phyloP scores from a whole-genome alignment of 1,140 invertebrate species.

The Drosophila prosaltans region DNA sequence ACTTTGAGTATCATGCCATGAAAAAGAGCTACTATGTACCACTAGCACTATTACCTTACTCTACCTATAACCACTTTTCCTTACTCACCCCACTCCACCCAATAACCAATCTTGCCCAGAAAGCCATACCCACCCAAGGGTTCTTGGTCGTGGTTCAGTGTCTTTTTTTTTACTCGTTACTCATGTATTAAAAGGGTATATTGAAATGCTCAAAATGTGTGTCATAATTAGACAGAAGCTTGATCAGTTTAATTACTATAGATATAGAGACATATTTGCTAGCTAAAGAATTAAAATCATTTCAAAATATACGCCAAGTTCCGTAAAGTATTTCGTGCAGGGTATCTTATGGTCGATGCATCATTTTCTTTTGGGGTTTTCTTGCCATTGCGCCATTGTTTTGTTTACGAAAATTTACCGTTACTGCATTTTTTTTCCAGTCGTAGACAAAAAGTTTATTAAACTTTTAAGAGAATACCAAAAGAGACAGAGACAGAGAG shows the following conservation, averaged over 20 bases:
- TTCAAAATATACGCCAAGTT: too few species aligned
- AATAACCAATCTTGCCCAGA: background rate
- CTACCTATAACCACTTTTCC: slow-evolving; percentile 1
- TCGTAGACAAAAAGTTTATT: slow-evolving; percentile 47
- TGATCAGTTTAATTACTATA: too few species aligned
- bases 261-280: too few species aligned
- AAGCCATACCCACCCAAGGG: background rate
- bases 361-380: background rate
- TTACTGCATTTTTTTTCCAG: slow-evolving; percentile 46
- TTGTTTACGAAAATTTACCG: slow-evolving; percentile 37
- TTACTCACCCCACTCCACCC: background rate
- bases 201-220: background rate
- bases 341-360: background rate
- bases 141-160: slow-evolving; percentile 7
- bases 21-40: slow-evolving; percentile 24
- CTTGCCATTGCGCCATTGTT: slow-evolving; percentile 50
- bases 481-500: background rate
- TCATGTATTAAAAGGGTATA: background rate
- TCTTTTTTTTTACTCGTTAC: background rate
- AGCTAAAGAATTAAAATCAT: too few species aligned
- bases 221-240: too few species aligned
- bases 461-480: slow-evolving; percentile 41
- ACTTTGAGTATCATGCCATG: slow-evolving; percentile 58
- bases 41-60: slow-evolving; percentile 33
- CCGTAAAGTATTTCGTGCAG: background rate